Conservation (phyloP, 2,888 invertebrate species). For the Campoletis raptor region DNA sequence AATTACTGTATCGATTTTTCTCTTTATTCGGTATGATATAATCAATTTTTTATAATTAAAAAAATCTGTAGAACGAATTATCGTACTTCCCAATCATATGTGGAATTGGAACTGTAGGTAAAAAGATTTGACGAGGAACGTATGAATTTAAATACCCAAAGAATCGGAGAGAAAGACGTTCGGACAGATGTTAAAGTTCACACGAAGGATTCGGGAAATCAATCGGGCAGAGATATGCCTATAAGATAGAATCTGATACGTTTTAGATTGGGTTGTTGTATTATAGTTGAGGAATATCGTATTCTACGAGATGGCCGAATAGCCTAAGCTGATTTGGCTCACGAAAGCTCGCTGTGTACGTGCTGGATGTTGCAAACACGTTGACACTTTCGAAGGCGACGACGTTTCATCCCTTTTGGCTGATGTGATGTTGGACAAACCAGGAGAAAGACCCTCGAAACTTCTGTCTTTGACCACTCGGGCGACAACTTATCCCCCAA, state of each 20-base stretch:
- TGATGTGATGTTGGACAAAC: constrained; percentile 41
- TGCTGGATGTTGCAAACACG: constrained; percentile 10
- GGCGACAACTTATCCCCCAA: constrained; percentile 58
- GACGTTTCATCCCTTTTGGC: constrained; percentile 45
- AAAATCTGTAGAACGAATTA: neutral
- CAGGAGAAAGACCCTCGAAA: constrained; percentile 51
- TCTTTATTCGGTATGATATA: neutral
- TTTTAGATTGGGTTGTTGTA: constrained; percentile 25
- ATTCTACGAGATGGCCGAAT: constrained; percentile 9
- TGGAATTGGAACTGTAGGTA: neutral
- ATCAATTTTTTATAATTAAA: neutral
- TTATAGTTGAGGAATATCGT: constrained; percentile 31
- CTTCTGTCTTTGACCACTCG: constrained; percentile 71
- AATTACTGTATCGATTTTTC: no score
- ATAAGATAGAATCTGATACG: constrained; percentile 30
- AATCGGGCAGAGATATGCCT: constrained; percentile 47
- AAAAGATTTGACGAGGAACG: neutral
- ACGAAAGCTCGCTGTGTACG: constrained; percentile 8
- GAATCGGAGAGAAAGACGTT: constrained; percentile 30
- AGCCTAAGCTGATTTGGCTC: constrained; percentile 44
- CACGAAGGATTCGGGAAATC: constrained; percentile 54
- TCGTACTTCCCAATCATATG: neutral
- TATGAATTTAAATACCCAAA: neutral
- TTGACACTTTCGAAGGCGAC: constrained; percentile 29
- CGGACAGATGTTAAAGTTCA: constrained; percentile 57